Percentiles rank a stretch among this genome's conserved stretches.
These are phyloP conservation scores for Samia ricini DNA, from an alignment of 1,140 invertebrate species.

Conservation along the genomic window DNA sequence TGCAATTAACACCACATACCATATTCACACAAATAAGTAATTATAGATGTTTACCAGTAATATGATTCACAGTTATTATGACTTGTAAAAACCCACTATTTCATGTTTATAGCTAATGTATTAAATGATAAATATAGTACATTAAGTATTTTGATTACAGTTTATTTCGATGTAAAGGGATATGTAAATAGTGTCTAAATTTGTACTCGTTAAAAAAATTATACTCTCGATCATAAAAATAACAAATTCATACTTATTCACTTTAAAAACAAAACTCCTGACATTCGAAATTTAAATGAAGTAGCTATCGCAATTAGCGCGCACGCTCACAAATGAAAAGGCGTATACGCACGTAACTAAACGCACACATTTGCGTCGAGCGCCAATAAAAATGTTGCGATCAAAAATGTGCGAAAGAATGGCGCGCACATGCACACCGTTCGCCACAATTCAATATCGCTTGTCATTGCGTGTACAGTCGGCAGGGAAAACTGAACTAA, in stretches of 20 bases:
- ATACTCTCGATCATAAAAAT: not conserved
- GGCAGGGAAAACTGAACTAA: too few species aligned
- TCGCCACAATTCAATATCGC: slow-evolving; percentile 70
- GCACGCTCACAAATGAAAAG: slow-evolving; percentile 32
- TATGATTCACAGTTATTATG: too few species aligned
- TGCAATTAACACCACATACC: too few species aligned
- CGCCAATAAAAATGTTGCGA: slow-evolving; percentile 67
- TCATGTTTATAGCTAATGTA: too few species aligned
- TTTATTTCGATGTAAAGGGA: too few species aligned
- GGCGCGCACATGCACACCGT: slow-evolving; percentile 34
- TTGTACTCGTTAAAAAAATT: too few species aligned
- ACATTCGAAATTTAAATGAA: slow-evolving; percentile 77
- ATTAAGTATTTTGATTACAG: too few species aligned
- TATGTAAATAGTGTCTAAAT: too few species aligned
- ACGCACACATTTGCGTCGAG: slow-evolving; percentile 44
- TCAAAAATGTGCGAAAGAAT: slow-evolving; percentile 75
- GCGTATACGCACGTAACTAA: slow-evolving; percentile 27
- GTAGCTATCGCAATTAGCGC: slow-evolving; percentile 76
- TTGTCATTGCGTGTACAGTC: slow-evolving; percentile 62
- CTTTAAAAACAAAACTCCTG: slow-evolving; percentile 27
- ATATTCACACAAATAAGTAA: too few species aligned
- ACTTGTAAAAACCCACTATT: too few species aligned
- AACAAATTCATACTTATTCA: slow-evolving; percentile 6
- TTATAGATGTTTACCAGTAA: too few species aligned
- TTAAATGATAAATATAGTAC: too few species aligned